phyloP scores from a whole-genome alignment of 1,140 invertebrate genomes.

The Caenorhabditis tropicalis region DNA sequence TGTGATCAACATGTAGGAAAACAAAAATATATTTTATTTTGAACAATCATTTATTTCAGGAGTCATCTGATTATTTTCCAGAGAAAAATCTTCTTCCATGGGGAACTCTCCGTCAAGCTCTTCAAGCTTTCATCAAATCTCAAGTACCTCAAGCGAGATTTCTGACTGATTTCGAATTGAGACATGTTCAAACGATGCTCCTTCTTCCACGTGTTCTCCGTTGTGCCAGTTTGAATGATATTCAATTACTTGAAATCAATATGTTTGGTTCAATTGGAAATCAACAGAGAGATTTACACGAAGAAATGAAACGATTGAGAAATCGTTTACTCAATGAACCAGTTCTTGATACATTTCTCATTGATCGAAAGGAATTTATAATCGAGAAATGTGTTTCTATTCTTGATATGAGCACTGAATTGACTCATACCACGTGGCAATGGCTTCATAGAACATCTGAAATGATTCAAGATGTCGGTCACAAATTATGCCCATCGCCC shows the following conservation, averaged over 20 bases:
- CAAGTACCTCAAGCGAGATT: conserved; percentile 54
- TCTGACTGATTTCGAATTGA: conserved; percentile 51
- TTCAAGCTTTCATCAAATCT: conserved; percentile 55
- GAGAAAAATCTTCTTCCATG: conserved; percentile 37
- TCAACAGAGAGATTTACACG: conserved; percentile 17
- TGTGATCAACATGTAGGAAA: conserved; percentile 47
- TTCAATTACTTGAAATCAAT: conserved; percentile 38
- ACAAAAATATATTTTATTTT: neutral
- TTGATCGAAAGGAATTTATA: conserved; percentile 54
- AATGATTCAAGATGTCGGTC: conserved; percentile 55
- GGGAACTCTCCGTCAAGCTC: conserved; percentile 42
- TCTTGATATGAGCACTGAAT: conserved; percentile 53
- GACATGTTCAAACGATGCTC: conserved; percentile 57
- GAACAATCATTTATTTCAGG: neutral
- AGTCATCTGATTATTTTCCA: neutral
- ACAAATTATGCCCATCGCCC: conserved; percentile 57
- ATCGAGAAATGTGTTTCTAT: conserved; percentile 54
- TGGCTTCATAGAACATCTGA: conserved; percentile 52
- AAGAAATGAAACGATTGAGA: conserved; percentile 33
- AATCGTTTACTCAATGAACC: conserved; percentile 44
- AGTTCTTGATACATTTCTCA: neutral
- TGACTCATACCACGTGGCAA: conserved; percentile 55
- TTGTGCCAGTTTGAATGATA: neutral
- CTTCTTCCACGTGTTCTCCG: conserved; percentile 38
- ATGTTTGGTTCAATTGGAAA: conserved; percentile 7